phyloP scores from a whole-genome alignment of 2,888 invertebrate species.

The Automeris io region DNA sequence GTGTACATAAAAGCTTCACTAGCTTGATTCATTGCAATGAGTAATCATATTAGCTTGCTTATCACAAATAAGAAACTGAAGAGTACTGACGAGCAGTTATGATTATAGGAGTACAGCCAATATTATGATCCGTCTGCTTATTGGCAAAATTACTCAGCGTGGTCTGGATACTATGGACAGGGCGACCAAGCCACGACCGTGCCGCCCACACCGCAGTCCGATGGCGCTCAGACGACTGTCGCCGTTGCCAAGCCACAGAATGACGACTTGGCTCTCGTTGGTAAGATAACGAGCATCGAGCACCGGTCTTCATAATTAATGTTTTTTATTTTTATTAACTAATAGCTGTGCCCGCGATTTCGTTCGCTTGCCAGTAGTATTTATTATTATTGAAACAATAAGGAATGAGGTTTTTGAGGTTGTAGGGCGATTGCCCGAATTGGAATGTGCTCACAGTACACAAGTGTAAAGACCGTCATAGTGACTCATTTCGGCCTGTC shows the following conservation, averaged over 20 bases:
- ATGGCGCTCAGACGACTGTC: slow-evolving; percentile 40
- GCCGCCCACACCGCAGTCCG: slow-evolving; percentile 34
- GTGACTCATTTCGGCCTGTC: too few species aligned
- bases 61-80: slow-evolving; percentile 3
- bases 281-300: too few species aligned
- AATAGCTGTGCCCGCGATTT: too few species aligned
- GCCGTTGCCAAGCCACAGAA: slow-evolving; percentile 55
- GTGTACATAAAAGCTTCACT: slow-evolving; percentile 7
- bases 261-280: slow-evolving; percentile 86
- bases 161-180: slow-evolving; percentile 87
- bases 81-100: slow-evolving; percentile 35
- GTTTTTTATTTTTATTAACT: too few species aligned
- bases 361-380: too few species aligned
- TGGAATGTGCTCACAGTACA: too few species aligned
- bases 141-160: slow-evolving; percentile 91
- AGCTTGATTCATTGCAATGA: slow-evolving; percentile 6
- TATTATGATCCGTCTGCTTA: slow-evolving; percentile 91
- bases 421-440: too few species aligned
- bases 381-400: too few species aligned
- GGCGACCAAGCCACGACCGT: slow-evolving; percentile 75
- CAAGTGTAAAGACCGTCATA: too few species aligned
- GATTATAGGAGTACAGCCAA: slow-evolving; percentile 81
- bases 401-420: too few species aligned
- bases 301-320: too few species aligned
- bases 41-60: slow-evolving; percentile 1